A percentile compares a stretch with the other conserved stretches of the same genome.
Evolutionary conservation across 2,113 vertebrate genomes (phyloP).

Genomic region (Hoplias malabaricus): DNA sequence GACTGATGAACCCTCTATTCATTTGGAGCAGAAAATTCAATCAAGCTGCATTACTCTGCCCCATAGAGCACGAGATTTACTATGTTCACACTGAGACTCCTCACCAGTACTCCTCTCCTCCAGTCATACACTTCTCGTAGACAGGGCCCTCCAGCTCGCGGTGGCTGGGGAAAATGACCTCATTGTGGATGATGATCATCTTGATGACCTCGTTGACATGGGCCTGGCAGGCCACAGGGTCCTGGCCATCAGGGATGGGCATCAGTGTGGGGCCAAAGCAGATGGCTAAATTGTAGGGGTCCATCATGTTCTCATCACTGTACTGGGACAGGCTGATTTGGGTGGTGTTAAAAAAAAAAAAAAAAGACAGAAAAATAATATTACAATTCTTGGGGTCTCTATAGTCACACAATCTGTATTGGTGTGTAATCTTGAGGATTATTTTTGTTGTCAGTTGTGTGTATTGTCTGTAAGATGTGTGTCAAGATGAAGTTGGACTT

Average conservation of each 20-base stretch:
- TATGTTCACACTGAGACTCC: constrained; percentile 45
- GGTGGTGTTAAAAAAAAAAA: constrained; percentile 26
- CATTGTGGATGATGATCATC: constrained; percentile 92
- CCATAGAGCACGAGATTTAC: neutral
- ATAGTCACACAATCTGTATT: neutral
- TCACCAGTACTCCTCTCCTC: constrained; percentile 98
- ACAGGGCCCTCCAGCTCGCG: constrained; percentile 92
- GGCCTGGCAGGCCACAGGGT: constrained; percentile 94
- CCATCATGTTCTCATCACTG: constrained; percentile 99
- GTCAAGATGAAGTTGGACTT: too few relatives aligned
- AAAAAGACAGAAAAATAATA: neutral
- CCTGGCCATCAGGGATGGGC: constrained; percentile 96
- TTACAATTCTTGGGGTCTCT: neutral
- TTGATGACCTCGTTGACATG: constrained; percentile 99
- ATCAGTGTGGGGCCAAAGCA: constrained; percentile 98
- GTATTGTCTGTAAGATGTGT: too few relatives aligned
- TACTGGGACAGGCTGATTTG: constrained; percentile 88
- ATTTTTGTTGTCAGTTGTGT: too few relatives aligned
- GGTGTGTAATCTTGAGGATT: too few relatives aligned
- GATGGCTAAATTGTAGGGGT: constrained; percentile 97
- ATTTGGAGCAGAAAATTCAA: constrained; percentile 3
- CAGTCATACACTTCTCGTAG: constrained; percentile 98
- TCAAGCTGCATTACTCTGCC: neutral
- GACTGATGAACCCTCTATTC: neutral
- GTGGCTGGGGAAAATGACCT: constrained; percentile 90